These are phyloP conservation scores for Nyctalus aviator DNA, from an alignment of 2,797 vertebrate species.

Conservation along the genomic window DNA sequence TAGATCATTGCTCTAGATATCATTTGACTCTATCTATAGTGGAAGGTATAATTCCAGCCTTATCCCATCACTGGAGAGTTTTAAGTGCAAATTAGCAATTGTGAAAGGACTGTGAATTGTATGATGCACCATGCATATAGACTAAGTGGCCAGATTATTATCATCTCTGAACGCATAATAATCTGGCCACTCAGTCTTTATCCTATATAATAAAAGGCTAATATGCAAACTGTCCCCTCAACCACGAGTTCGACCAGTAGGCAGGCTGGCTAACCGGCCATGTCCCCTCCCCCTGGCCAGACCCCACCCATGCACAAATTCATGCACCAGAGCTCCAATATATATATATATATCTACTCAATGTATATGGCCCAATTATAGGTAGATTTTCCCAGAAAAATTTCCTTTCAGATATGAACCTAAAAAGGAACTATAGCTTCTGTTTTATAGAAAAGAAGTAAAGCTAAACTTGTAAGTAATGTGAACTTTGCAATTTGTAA, in stretches of 20 bases:
- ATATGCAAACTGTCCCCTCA: no score
- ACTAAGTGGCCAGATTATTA: no score
- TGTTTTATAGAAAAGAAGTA: slow-evolving; percentile 35
- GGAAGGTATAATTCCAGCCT: not conserved
- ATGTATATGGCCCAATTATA: not conserved
- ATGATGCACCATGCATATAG: not conserved
- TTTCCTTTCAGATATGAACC: slow-evolving; percentile 37
- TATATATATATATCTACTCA: no score
- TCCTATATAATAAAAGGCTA: no score
- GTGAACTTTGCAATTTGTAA: not conserved
- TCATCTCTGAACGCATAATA: no score
- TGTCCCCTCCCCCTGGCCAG: no score
- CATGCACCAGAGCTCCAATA: no score
- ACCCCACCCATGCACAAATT: no score
- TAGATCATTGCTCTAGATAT: not conserved
- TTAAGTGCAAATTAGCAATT: not conserved
- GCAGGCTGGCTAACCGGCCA: no score
- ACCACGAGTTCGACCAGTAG: no score
- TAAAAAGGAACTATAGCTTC: slow-evolving; percentile 26
- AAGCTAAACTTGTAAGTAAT: slow-evolving; percentile 37
- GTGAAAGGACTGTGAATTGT: not conserved
- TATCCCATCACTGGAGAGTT: not conserved
- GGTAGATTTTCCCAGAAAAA: not conserved
- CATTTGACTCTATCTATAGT: not conserved
- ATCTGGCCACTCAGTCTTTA: no score